Conservation (phyloP, 2,888 invertebrate species). For the Drosophila affinis region DNA sequence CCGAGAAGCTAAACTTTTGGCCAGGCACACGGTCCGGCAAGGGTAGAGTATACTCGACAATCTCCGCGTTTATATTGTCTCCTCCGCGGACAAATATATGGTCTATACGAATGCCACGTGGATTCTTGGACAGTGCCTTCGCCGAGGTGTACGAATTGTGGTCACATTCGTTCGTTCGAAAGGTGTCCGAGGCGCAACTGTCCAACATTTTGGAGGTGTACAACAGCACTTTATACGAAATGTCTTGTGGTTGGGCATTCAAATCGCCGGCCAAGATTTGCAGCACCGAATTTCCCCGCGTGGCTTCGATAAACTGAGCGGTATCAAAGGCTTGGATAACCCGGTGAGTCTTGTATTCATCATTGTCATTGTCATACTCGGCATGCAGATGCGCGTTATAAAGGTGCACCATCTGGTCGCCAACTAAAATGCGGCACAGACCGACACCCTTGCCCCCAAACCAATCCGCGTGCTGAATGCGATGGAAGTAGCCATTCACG, state of each 20-base stretch:
- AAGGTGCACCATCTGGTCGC: slow-evolving; percentile 89
- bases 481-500: slow-evolving; percentile 95
- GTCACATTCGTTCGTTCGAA: slow-evolving; percentile 91
- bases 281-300: slow-evolving; percentile 90
- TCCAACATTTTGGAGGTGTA: slow-evolving; percentile 86
- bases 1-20: slow-evolving; percentile 91
- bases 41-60: slow-evolving; percentile 87
- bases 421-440: slow-evolving; percentile 89
- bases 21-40: slow-evolving; percentile 90
- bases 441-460: slow-evolving; percentile 98
- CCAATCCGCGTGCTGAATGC: slow-evolving; percentile 99
- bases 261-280: slow-evolving; percentile 96
- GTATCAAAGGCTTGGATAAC: slow-evolving; percentile 97
- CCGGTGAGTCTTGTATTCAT: slow-evolving; percentile 96
- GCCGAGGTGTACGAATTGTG: slow-evolving; percentile 92
- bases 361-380: slow-evolving; percentile 92
- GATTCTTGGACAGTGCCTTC: slow-evolving; percentile 84
- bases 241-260: slow-evolving; percentile 94
- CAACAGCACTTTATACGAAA: slow-evolving; percentile 88
- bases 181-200: slow-evolving; percentile 81
- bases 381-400: slow-evolving; percentile 98
- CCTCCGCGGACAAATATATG: slow-evolving; percentile 89
- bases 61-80: slow-evolving; percentile 82
- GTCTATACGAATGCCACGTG: slow-evolving; percentile 95
- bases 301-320: slow-evolving; percentile 95